phyloP scores from a whole-genome alignment of 2,797 vertebrate species.

The Discoglossus pictus region DNA sequence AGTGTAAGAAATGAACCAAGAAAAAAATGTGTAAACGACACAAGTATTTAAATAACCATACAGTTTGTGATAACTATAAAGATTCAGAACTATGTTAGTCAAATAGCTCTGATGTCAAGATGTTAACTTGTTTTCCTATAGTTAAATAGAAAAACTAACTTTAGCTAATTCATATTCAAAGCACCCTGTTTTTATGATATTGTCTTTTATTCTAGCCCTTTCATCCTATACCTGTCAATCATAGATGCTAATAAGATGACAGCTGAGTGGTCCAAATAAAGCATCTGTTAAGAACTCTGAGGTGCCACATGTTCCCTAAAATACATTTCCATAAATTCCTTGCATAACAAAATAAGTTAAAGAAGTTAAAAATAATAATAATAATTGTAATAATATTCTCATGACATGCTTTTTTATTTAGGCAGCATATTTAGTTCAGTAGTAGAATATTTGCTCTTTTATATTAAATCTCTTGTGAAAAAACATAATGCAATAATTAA shows the following conservation, averaged over 20 bases:
- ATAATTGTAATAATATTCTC: no score
- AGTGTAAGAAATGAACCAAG: slow-evolving; percentile 33
- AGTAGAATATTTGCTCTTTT: no score
- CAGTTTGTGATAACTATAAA: slow-evolving; percentile 15
- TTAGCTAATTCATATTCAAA: slow-evolving; percentile 48
- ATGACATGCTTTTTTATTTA: no score
- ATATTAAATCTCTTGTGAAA: no score
- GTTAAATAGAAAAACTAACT: slow-evolving; percentile 53
- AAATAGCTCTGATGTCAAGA: slow-evolving; percentile 12
- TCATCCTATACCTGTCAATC: slow-evolving; percentile 65
- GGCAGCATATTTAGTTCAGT: no score
- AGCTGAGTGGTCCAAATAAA: slow-evolving; percentile 64
- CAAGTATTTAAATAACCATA: slow-evolving; percentile 39
- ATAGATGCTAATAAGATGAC: slow-evolving; percentile 62
- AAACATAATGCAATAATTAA: no score
- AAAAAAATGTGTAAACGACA: slow-evolving; percentile 32
- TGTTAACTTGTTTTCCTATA: background rate
- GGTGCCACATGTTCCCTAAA: slow-evolving; percentile 53
- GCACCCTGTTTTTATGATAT: slow-evolving; percentile 60
- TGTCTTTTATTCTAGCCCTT: slow-evolving; percentile 65
- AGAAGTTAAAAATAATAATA: no score
- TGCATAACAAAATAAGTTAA: no score
- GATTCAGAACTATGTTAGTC: slow-evolving; percentile 21
- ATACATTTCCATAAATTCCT: no score
- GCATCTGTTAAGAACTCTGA: slow-evolving; percentile 64